These are phyloP conservation scores for Donacobius atricapilla DNA, from an alignment of 2,113 vertebrate species.

Conservation along the genomic window DNA sequence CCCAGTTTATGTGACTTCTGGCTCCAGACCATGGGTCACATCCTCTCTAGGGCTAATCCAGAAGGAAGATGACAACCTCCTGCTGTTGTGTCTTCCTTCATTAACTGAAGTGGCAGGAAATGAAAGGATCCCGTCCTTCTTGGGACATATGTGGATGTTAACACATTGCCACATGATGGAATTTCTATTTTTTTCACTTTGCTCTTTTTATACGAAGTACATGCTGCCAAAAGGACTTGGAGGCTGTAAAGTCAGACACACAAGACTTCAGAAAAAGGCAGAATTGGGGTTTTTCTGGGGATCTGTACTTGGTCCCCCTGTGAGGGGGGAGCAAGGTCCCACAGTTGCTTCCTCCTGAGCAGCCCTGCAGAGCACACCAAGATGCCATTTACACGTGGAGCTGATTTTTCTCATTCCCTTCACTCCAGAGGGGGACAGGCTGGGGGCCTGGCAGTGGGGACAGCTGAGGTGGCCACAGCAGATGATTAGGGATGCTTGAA, in stretches of 20 bases:
- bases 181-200: constrained; percentile 58
- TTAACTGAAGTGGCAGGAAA: constrained; percentile 58
- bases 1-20: constrained; percentile 13
- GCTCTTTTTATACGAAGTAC: constrained; percentile 56
- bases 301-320: not conserved
- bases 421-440: not conserved
- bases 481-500: not conserved
- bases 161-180: constrained; percentile 55
- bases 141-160: constrained; percentile 65
- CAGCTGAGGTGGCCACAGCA: not conserved
- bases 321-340: not conserved
- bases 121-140: constrained; percentile 54
- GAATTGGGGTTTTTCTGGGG: not conserved
- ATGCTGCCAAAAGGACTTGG: not conserved
- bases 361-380: not conserved
- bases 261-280: not conserved
- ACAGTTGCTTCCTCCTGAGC: not conserved
- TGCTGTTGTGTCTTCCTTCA: constrained; percentile 61
- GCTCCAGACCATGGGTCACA: constrained; percentile 49
- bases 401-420: not conserved
- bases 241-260: constrained; percentile 39
- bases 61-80: constrained; percentile 61
- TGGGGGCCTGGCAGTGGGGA: not conserved
- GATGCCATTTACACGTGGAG: not conserved
- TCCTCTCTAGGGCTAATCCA: constrained; percentile 51